These are phyloP conservation scores for Brachionus manjavacas DNA, from an alignment of 1,140 invertebrate species.

Conservation along the genomic window DNA sequence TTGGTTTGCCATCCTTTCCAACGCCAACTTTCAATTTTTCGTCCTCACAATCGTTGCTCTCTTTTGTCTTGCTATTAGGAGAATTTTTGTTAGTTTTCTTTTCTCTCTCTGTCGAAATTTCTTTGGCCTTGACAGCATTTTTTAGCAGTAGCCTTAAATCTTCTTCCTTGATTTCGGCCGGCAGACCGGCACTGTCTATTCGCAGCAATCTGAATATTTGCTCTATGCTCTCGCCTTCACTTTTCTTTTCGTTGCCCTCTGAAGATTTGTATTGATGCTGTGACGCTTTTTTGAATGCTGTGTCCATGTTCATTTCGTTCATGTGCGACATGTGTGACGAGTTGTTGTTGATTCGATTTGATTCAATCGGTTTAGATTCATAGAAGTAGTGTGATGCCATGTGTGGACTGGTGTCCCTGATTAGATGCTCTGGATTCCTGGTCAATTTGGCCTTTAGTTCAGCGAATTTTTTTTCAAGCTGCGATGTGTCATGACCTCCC, in stretches of 20 bases:
- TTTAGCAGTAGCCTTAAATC: conserved; percentile 41
- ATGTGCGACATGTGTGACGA: neutral
- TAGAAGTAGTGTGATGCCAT: neutral
- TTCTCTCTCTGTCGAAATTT: conserved; percentile 46
- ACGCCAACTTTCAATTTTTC: conserved; percentile 44
- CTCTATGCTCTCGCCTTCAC: neutral
- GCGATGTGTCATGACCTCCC: conserved; percentile 52
- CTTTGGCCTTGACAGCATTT: neutral
- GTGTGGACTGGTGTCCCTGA: neutral
- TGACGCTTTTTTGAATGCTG: neutral
- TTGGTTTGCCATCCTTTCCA: conserved; percentile 48
- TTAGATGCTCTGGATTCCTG: neutral
- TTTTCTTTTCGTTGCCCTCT: neutral
- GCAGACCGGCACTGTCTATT: neutral
- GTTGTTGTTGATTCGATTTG: neutral
- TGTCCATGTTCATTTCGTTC: neutral
- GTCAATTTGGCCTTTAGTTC: conserved; percentile 33
- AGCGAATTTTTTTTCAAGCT: conserved; percentile 50
- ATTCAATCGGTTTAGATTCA: neutral
- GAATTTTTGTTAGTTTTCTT: conserved; percentile 46
- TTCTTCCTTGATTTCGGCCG: conserved; percentile 42
- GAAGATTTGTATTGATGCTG: neutral
- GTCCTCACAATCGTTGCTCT: conserved; percentile 15
- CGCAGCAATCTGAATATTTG: neutral
- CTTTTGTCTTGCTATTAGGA: neutral